A percentile compares a stretch with the other conserved stretches of the same genome.
Conservation (phyloP, 2,113 vertebrate species). For the Gorsachius goisagi region DNA sequence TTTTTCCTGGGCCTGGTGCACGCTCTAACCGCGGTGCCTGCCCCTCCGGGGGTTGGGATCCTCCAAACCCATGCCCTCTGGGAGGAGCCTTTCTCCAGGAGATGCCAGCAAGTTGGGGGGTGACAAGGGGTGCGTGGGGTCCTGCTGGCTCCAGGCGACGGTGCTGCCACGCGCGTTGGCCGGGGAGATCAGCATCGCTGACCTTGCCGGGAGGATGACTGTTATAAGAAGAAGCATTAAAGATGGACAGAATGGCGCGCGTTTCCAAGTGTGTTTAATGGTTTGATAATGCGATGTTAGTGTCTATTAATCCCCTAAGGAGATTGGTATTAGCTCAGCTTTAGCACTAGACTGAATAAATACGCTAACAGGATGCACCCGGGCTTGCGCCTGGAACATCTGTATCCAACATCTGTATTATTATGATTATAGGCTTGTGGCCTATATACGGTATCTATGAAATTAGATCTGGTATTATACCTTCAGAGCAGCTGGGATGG, state of each 20-base stretch:
- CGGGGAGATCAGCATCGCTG: not conserved
- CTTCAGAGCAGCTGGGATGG: not conserved
- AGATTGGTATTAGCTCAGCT: conserved; percentile 77
- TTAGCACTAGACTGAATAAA: conserved; percentile 69
- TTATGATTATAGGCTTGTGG: conserved; percentile 51
- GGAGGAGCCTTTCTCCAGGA: not conserved
- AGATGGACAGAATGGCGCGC: not conserved
- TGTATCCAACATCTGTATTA: conserved; percentile 72
- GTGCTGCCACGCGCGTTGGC: too few species aligned
- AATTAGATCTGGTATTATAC: conserved; percentile 46
- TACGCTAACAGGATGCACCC: conserved; percentile 59
- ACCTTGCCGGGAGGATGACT: conserved; percentile 3
- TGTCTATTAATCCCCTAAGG: conserved; percentile 77
- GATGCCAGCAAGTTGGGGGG: not conserved
- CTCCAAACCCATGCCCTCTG: not conserved
- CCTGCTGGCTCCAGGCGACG: not conserved
- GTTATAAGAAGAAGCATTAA: not conserved
- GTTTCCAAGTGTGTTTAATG: conserved; percentile 74
- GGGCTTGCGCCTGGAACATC: conserved; percentile 56
- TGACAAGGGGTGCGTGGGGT: not conserved
- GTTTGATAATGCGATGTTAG: conserved; percentile 72
- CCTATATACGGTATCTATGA: conserved; percentile 45
- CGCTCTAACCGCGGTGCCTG: not conserved
- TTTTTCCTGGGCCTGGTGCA: not conserved
- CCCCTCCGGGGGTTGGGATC: not conserved